These are phyloP conservation scores for Trichogramma pretiosum DNA, from an alignment of 1,140 invertebrate species.

Conservation along the genomic window DNA sequence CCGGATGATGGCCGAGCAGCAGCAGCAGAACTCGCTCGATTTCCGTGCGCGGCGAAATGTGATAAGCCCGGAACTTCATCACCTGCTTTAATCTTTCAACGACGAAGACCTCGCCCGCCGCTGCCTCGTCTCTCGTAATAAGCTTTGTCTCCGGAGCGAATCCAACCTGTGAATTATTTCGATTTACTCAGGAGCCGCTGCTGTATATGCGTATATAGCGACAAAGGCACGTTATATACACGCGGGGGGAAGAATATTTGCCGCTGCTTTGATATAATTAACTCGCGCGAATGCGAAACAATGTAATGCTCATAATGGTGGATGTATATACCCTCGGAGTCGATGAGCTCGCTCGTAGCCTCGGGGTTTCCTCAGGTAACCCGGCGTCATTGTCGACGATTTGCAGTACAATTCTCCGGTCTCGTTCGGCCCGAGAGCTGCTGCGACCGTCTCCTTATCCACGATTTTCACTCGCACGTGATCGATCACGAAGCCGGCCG, in stretches of 20 bases:
- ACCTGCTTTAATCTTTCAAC: constrained; percentile 53
- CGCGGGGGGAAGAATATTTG: no score
- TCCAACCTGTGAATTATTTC: constrained; percentile 47
- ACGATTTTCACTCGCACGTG: constrained; percentile 30
- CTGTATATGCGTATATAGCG: no score
- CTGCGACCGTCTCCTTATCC: constrained; percentile 35
- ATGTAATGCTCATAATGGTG: no score
- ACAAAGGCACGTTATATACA: no score
- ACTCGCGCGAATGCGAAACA: no score
- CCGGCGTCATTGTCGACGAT: constrained; percentile 32
- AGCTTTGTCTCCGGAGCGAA: constrained; percentile 51
- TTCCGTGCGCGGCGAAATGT: constrained; percentile 52
- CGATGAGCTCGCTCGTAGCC: constrained; percentile 43
- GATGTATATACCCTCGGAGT: constrained; percentile 51
- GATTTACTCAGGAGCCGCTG: no score
- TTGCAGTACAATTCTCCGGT: constrained; percentile 40
- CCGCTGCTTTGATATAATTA: no score
- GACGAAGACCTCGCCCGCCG: constrained; percentile 44
- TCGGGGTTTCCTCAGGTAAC: constrained; percentile 30
- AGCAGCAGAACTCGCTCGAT: constrained; percentile 50
- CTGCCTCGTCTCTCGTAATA: constrained; percentile 46
- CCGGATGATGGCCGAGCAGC: no score
- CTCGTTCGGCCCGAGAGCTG: constrained; percentile 30
- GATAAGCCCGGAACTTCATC: constrained; percentile 52
- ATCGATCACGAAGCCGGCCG: constrained; percentile 24